phyloP scores from a whole-genome alignment of 2,797 vertebrate genomes.

The Odontamblyopus rebecca region DNA sequence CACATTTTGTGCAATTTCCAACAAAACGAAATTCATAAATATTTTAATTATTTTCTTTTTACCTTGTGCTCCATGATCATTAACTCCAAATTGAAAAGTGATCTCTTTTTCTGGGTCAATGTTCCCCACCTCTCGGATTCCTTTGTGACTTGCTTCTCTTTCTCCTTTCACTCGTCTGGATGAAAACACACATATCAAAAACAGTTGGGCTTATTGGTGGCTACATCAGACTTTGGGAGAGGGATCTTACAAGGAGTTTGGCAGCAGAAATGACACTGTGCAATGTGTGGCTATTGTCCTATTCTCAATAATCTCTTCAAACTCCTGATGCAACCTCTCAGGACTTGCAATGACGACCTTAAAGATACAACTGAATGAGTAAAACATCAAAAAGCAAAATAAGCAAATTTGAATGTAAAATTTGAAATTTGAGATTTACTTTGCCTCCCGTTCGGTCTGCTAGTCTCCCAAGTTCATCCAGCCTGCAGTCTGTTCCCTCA shows the following conservation, averaged over 20 bases:
- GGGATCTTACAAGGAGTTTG: conserved; percentile 65
- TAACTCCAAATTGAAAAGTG: conserved; percentile 72
- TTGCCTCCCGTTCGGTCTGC: conserved; percentile 75
- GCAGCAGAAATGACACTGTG: conserved; percentile 66
- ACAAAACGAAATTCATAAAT: background rate
- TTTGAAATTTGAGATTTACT: conserved; percentile 45
- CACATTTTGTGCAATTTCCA: background rate
- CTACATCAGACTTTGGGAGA: background rate
- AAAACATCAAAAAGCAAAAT: background rate
- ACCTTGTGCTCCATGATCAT: conserved; percentile 41
- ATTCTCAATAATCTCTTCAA: conserved; percentile 70
- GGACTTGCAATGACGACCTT: conserved; percentile 73
- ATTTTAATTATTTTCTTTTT: conserved; percentile 9
- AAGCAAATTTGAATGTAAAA: background rate
- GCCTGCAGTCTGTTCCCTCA: conserved; percentile 77
- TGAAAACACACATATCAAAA: conserved; percentile 8
- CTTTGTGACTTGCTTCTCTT: conserved; percentile 60
- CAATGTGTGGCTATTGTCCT: conserved; percentile 72
- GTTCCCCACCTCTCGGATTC: conserved; percentile 69
- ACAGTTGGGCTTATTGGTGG: background rate
- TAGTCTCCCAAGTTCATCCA: conserved; percentile 76
- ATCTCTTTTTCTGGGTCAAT: conserved; percentile 67
- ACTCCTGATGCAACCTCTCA: conserved; percentile 62
- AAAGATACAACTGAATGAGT: background rate
- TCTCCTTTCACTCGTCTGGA: conserved; percentile 70